A percentile compares a stretch with the other conserved stretches of the same genome.
phyloP scores from a whole-genome alignment of 2,888 invertebrate genomes.

The Clanis bilineata region DNA sequence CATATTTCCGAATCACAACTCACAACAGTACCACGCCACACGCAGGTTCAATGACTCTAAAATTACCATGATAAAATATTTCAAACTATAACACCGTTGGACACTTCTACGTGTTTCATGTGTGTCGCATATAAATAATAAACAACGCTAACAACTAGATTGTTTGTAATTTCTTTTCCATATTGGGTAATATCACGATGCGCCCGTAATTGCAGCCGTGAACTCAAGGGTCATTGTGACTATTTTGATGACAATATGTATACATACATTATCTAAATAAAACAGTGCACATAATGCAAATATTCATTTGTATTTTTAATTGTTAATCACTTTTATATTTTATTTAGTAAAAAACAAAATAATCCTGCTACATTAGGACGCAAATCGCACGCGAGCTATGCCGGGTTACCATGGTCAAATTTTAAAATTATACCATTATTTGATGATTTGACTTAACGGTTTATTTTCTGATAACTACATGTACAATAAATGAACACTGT shows the following conservation, averaged over 20 bases:
- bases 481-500: too few species aligned
- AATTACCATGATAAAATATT: conserved; percentile 56
- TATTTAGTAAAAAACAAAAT: conserved; percentile 46
- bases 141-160: conserved; percentile 43
- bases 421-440: conserved; percentile 8
- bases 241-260: conserved; percentile 42
- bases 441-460: too few species aligned
- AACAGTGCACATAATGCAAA: conserved; percentile 33
- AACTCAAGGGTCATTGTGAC: conserved; percentile 65
- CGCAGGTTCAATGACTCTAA: conserved; percentile 66
- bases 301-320: conserved; percentile 25
- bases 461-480: too few species aligned
- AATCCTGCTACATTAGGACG: conserved; percentile 58
- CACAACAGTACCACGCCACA: conserved; percentile 72
- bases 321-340: conserved; percentile 32
- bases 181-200: conserved; percentile 68
- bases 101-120: conserved; percentile 3
- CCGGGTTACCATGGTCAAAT: conserved; percentile 35
- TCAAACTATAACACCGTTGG: conserved; percentile 25
- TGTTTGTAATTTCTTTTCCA: conserved; percentile 61
- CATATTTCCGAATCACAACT: conserved; percentile 74
- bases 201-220: conserved; percentile 66
- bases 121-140: conserved; percentile 23
- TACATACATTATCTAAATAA: conserved; percentile 25
- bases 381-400: conserved; percentile 69